Percentiles rank a stretch among this genome's conserved stretches.
Evolutionary conservation across 2,797 vertebrate species (phyloP).

Genomic region (Caiman crocodilus): DNA sequence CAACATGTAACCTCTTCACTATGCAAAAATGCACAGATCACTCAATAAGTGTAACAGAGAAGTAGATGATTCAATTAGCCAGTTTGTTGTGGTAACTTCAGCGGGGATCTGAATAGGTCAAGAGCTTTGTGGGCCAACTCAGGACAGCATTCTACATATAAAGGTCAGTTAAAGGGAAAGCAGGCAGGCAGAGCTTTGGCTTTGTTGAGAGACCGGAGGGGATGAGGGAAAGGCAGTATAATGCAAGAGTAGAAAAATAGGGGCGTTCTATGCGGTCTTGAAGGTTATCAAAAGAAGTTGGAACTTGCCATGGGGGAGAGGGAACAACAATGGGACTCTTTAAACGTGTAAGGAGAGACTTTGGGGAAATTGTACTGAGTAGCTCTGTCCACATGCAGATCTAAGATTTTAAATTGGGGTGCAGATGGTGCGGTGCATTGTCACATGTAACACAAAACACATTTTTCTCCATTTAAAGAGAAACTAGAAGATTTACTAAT

Average conservation of each 20-base stretch:
- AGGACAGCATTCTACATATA: slow-evolving; percentile 7
- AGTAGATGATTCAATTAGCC: slow-evolving; percentile 42
- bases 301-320: background rate
- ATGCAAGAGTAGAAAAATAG: background rate
- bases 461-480: no score
- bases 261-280: background rate
- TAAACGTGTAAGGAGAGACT: background rate
- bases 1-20: slow-evolving; percentile 42
- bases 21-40: slow-evolving; percentile 53
- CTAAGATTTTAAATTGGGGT: no score
- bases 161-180: background rate
- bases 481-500: no score
- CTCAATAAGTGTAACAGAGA: slow-evolving; percentile 64
- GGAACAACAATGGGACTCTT: background rate
- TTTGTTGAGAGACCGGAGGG: background rate
- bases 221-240: background rate
- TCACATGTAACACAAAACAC: no score
- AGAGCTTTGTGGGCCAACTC: slow-evolving; percentile 37
- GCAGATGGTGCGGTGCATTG: no score
- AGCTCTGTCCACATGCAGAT: no score
- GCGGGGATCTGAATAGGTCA: slow-evolving; percentile 13
- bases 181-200: background rate
- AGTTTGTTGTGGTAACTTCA: background rate
- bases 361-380: background rate
- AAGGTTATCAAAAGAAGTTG: background rate